Evolutionary conservation across 2,113 vertebrate genomes (phyloP).

Genomic region (Pyxicephalus adspersus): DNA sequence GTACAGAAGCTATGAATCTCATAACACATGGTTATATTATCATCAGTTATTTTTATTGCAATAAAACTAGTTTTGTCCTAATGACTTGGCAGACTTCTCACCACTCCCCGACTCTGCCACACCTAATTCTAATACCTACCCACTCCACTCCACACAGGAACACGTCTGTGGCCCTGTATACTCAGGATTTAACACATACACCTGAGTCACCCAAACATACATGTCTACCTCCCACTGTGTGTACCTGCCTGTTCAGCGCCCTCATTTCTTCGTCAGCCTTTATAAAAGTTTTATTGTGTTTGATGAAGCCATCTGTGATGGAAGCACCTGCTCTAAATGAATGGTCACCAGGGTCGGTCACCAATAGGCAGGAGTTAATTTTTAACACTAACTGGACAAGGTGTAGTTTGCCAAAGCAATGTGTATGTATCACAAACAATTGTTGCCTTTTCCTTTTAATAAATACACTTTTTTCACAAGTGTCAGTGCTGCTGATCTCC

Average conservation of each 20-base stretch:
- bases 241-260: background rate
- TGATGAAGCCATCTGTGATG: background rate
- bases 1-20: too few relatives aligned
- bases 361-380: too few relatives aligned
- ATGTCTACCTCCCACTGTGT: too few relatives aligned
- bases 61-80: background rate
- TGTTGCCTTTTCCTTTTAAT: too few relatives aligned
- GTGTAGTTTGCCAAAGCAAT: too few relatives aligned
- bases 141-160: too few relatives aligned
- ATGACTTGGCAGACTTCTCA: background rate
- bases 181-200: background rate
- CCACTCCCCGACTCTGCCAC: slow-evolving; percentile 16
- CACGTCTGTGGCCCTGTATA: background rate
- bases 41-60: background rate
- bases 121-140: background rate
- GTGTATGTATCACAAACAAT: too few relatives aligned
- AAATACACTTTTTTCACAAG: too few relatives aligned
- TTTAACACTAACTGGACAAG: too few relatives aligned
- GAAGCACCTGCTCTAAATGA: background rate
- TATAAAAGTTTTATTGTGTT: background rate
- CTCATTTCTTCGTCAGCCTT: background rate
- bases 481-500: too few relatives aligned
- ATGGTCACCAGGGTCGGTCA: background rate
- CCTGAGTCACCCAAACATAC: background rate
- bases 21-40: background rate